Conservation (phyloP, 2,797 vertebrate genomes). For the Columba guinea region DNA sequence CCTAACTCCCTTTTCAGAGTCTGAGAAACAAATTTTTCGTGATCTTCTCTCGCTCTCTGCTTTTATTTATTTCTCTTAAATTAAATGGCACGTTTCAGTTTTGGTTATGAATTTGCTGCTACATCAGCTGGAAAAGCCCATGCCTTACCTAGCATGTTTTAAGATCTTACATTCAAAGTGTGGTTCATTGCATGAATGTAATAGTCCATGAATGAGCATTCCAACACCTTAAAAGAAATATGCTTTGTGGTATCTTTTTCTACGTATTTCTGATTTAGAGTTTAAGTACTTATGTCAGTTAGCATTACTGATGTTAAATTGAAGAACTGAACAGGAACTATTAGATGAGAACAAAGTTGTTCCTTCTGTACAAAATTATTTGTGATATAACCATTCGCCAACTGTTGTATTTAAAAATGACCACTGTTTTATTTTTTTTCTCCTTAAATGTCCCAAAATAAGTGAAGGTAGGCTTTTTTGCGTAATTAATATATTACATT, state of each 20-base stretch:
- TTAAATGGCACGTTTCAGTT: not conserved
- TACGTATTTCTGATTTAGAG: not conserved
- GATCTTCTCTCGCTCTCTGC: not conserved
- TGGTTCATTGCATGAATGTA: not conserved
- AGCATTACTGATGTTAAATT: not conserved
- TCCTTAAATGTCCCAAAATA: not conserved
- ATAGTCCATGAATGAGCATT: not conserved
- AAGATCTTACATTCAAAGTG: not conserved
- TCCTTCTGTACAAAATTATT: not conserved
- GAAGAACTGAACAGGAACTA: not conserved
- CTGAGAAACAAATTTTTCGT: not conserved
- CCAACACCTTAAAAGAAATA: not conserved
- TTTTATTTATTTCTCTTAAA: not conserved
- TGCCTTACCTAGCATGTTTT: not conserved
- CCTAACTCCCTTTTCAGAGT: not conserved
- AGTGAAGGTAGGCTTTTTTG: conserved; percentile 3
- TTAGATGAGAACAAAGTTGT: not conserved
- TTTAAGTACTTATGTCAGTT: not conserved
- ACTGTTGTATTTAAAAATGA: not conserved
- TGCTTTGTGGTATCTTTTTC: not conserved
- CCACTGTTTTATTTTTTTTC: not conserved
- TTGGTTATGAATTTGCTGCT: not conserved
- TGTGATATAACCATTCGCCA: not conserved
- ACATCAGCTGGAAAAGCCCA: not conserved
- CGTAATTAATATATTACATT: not conserved